Percentiles rank a stretch among this genome's conserved stretches.
Evolutionary conservation across 1,140 invertebrate genomes (phyloP).

Genomic region (Orchesella cincta): DNA sequence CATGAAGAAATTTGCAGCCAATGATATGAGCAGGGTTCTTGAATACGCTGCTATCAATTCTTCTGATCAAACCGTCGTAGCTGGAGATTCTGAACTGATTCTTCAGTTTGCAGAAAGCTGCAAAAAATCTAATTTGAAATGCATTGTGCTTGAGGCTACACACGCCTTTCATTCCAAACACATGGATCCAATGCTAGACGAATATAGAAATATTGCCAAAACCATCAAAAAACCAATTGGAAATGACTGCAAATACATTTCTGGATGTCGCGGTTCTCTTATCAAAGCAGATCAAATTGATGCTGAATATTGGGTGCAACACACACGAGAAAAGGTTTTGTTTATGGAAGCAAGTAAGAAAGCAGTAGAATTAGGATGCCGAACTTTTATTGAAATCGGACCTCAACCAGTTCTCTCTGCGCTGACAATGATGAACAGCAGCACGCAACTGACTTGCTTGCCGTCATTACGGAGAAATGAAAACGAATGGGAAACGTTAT

Average conservation of each 20-base stretch:
- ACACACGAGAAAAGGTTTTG: neutral
- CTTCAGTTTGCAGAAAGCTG: neutral
- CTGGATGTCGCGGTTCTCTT: neutral
- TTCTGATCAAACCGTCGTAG: neutral
- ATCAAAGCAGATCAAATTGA: neutral
- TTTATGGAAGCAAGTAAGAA: slow-evolving; percentile 3
- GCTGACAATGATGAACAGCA: slow-evolving; percentile 27
- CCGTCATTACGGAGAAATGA: neutral
- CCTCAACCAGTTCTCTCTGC: neutral
- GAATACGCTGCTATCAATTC: slow-evolving; percentile 17
- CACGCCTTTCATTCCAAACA: slow-evolving; percentile 14
- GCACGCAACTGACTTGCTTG: neutral
- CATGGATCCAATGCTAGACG: slow-evolving; percentile 16
- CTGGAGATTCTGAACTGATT: neutral
- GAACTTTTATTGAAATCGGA: slow-evolving; percentile 3
- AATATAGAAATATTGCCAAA: neutral
- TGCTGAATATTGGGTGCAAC: slow-evolving; percentile 4
- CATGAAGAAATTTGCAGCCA: neutral
- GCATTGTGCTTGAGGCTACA: neutral
- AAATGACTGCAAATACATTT: neutral
- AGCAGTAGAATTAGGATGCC: neutral
- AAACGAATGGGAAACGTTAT: neutral
- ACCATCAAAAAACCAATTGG: neutral
- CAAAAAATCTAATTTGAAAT: neutral
- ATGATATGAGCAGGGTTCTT: neutral